Conservation (phyloP, 2,888 invertebrate species). For the Monochamus alternatus region DNA sequence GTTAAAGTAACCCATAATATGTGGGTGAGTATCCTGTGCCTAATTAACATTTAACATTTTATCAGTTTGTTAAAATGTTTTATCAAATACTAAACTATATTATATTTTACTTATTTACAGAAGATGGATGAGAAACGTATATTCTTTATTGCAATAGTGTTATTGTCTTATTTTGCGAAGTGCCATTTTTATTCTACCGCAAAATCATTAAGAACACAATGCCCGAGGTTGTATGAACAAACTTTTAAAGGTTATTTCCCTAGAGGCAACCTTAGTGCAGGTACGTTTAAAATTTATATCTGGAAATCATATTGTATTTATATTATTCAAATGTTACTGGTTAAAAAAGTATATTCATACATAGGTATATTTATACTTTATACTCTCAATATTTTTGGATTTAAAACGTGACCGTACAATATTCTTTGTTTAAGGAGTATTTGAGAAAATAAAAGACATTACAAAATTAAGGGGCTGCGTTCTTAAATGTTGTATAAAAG, state of each 20-base stretch:
- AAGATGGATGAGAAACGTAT: slow-evolving; percentile 31
- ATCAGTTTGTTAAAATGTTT: slow-evolving; percentile 2
- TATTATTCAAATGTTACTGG: not conserved
- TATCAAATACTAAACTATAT: not conserved
- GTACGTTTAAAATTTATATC: slow-evolving; percentile 48
- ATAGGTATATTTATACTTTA: slow-evolving; percentile 9
- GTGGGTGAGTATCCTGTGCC: slow-evolving; percentile 23
- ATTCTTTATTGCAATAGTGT: slow-evolving; percentile 21
- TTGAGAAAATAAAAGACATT: slow-evolving; percentile 73
- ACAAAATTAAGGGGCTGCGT: slow-evolving; percentile 78
- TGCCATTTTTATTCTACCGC: slow-evolving; percentile 47
- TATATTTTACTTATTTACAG: not conserved
- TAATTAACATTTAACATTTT: slow-evolving; percentile 7
- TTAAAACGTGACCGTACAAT: not conserved
- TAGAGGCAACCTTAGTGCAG: slow-evolving; percentile 65
- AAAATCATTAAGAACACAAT: slow-evolving; percentile 56
- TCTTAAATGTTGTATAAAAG: slow-evolving; percentile 78
- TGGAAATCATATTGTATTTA: not conserved
- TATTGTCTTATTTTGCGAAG: slow-evolving; percentile 44
- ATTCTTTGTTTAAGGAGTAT: slow-evolving; percentile 63
- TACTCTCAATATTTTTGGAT: not conserved
- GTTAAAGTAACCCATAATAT: slow-evolving; percentile 15
- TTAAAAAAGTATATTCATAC: slow-evolving; percentile 3
- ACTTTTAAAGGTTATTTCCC: slow-evolving; percentile 66
- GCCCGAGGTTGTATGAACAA: slow-evolving; percentile 64